A percentile compares a stretch with the other conserved stretches of the same genome.
These are phyloP conservation scores for Porites lobata DNA, from an alignment of 92 coral and sea anemone genomes.

Conservation along the genomic window DNA sequence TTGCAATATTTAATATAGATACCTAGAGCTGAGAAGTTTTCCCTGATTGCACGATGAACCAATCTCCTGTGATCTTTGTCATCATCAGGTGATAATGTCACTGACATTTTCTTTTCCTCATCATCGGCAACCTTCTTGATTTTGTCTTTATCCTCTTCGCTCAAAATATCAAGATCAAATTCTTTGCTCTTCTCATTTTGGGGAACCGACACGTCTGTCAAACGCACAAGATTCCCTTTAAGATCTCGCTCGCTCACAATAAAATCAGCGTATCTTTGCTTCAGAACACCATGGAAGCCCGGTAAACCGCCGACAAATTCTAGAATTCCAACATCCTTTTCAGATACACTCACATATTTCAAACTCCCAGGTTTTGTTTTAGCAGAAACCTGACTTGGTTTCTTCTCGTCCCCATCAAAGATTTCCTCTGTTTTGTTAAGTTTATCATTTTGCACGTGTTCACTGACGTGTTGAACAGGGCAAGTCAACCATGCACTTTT, in stretches of 20 bases:
- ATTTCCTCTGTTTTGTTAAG: neutral
- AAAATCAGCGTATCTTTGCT: slow-evolving; percentile 95
- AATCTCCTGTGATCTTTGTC: slow-evolving; percentile 89
- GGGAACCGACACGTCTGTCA: slow-evolving; percentile 69
- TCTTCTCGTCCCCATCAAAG: neutral
- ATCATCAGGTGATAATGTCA: slow-evolving; percentile 72
- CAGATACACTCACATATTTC: slow-evolving; percentile 43
- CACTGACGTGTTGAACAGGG: too few species aligned
- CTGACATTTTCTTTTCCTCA: slow-evolving; percentile 64
- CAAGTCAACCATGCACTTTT: neutral
- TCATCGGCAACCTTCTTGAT: slow-evolving; percentile 42
- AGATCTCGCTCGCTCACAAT: slow-evolving; percentile 87
- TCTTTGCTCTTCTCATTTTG: slow-evolving; percentile 42
- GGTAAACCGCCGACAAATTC: slow-evolving; percentile 79
- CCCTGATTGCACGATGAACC: slow-evolving; percentile 85
- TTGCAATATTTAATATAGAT: neutral
- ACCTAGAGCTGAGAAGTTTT: slow-evolving; percentile 87
- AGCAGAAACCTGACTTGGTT: neutral
- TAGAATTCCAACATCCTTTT: slow-evolving; percentile 87
- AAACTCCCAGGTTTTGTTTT: neutral
- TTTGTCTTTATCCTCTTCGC: slow-evolving; percentile 2
- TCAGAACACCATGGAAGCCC: slow-evolving; percentile 91
- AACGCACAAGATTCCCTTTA: slow-evolving; percentile 74
- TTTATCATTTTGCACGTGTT: slow-evolving; percentile 15
- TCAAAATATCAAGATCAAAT: slow-evolving; percentile 51